Conservation (phyloP, 2,797 vertebrate species). For the Pantherophis vulpinus region DNA sequence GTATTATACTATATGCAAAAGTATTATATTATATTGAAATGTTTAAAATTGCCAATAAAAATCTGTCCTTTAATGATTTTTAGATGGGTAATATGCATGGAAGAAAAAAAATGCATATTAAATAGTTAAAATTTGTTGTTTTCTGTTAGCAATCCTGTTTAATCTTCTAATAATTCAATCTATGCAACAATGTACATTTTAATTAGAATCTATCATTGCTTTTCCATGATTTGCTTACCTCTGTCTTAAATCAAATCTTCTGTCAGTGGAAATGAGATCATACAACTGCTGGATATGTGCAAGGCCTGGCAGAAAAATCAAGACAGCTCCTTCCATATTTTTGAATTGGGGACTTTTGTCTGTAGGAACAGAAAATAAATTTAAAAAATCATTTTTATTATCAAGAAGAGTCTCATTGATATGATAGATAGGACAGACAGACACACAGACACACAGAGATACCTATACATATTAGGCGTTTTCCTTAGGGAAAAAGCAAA, state of each 20-base stretch:
- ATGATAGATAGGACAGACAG: background rate
- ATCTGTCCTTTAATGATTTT: background rate
- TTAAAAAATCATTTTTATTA: background rate
- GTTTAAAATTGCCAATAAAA: background rate
- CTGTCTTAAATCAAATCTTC: slow-evolving; percentile 84
- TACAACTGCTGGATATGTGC: slow-evolving; percentile 94
- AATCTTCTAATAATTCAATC: background rate
- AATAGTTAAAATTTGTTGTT: background rate
- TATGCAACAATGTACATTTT: background rate
- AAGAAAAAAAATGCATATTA: background rate
- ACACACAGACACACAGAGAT: background rate
- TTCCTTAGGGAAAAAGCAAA: background rate
- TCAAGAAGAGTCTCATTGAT: background rate
- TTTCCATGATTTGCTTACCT: slow-evolving; percentile 68
- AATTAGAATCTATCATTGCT: background rate
- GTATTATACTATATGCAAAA: background rate
- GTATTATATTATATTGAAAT: background rate
- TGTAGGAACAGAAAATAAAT: slow-evolving; percentile 52
- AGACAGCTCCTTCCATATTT: slow-evolving; percentile 83
- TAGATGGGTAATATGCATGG: background rate
- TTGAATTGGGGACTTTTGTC: slow-evolving; percentile 87
- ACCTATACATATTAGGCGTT: background rate
- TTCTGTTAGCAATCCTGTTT: no score
- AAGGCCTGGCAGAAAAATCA: slow-evolving; percentile 93
- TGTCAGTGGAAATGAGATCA: slow-evolving; percentile 86